Evolutionary conservation across 2,113 vertebrate species (phyloP).

Genomic region (Vulpes ferrilata): DNA sequence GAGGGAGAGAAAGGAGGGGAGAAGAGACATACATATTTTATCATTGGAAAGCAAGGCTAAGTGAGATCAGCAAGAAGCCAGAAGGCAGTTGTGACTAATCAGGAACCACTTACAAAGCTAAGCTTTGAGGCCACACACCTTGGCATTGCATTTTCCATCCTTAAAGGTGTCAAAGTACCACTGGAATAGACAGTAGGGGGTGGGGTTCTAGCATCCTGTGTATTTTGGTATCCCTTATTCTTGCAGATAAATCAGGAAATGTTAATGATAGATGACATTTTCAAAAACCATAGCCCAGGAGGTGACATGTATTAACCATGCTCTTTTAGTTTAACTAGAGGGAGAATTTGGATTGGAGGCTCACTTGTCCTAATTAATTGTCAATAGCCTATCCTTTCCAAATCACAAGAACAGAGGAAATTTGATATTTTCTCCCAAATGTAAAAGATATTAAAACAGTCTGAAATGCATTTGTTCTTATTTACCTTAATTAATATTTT

Average conservation of each 20-base stretch:
- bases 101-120: accelerated
- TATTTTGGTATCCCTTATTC: neutral
- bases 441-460: neutral
- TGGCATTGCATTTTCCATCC: neutral
- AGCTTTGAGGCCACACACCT: neutral
- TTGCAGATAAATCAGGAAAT: neutral
- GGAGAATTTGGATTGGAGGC: neutral
- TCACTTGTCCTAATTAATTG: neutral
- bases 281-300: neutral
- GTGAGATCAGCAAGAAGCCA: neutral
- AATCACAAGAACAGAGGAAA: neutral
- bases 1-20: neutral
- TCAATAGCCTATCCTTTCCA: neutral
- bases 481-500: slow-evolving; percentile 44
- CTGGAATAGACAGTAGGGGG: neutral
- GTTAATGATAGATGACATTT: neutral
- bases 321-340: neutral
- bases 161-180: neutral
- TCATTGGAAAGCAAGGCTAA: neutral
- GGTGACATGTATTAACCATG: neutral
- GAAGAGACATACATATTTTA: neutral
- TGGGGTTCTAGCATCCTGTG: neutral
- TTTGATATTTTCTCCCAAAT: slow-evolving; percentile 41
- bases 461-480: neutral
- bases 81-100: neutral